Conservation (phyloP, 2,888 invertebrate genomes). For the Drosophila pseudotakahashii region DNA sequence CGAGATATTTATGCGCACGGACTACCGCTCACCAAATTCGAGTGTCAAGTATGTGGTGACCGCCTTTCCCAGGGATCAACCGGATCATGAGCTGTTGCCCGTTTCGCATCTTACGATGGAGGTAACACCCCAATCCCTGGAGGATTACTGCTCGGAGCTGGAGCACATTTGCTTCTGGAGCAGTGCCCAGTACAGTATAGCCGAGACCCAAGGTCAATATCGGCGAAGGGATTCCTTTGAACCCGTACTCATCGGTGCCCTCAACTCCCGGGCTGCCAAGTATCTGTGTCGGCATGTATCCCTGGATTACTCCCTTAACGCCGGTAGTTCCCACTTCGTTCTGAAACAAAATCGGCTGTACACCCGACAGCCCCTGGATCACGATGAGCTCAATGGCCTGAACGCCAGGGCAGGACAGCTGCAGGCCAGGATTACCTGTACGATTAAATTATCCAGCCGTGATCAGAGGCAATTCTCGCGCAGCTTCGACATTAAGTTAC, state of each 20-base stretch:
- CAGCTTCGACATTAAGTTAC: constrained; percentile 85
- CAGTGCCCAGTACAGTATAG: constrained; percentile 76
- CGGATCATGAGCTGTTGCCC: constrained; percentile 53
- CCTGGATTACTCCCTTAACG: constrained; percentile 84
- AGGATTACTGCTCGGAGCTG: constrained; percentile 76
- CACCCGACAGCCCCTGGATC: constrained; percentile 84
- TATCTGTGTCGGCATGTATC: constrained; percentile 85
- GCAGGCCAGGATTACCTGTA: constrained; percentile 81
- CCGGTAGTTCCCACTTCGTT: constrained; percentile 82
- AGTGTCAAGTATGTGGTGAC: constrained; percentile 76
- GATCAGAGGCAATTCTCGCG: constrained; percentile 55
- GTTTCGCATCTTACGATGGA: constrained; percentile 81
- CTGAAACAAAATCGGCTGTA: constrained; percentile 83
- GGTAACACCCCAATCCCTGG: constrained; percentile 69
- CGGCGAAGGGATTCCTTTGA: constrained; percentile 45
- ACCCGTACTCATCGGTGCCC: constrained; percentile 82
- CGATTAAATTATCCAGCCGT: constrained; percentile 76
- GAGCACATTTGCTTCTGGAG: constrained; percentile 83
- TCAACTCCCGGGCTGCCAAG: constrained; percentile 84
- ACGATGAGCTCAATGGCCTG: constrained; percentile 84
- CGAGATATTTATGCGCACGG: constrained; percentile 81
- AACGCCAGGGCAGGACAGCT: constrained; percentile 75
- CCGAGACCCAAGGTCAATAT: constrained; percentile 66
- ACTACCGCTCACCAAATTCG: constrained; percentile 65
- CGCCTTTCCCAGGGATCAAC: constrained; percentile 66